Percentiles rank a stretch among this genome's conserved stretches.
Conservation (phyloP, 2,113 vertebrate species). For the Phocoena sinus region DNA sequence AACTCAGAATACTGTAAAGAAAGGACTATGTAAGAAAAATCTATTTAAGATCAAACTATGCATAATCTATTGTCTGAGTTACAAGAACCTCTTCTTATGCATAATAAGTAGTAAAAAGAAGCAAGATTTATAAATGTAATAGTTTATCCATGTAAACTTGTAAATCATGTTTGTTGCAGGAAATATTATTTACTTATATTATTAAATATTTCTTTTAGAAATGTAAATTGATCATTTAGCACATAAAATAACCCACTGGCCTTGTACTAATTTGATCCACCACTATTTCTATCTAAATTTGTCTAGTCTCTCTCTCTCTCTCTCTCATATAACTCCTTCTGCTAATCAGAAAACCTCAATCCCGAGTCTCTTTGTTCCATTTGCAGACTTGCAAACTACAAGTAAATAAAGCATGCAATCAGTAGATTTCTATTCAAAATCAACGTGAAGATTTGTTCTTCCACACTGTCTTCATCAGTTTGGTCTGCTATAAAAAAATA, state of each 20-base stretch:
- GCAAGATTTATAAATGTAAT: neutral
- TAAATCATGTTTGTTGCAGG: neutral
- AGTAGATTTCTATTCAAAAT: constrained; percentile 1
- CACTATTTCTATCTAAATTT: neutral
- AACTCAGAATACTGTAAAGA: neutral
- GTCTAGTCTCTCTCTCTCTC: neutral
- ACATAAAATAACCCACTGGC: neutral
- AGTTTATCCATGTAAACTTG: neutral
- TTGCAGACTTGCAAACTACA: neutral
- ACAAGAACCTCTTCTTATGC: neutral
- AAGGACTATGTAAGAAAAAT: neutral
- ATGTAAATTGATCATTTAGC: neutral
- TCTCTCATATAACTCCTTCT: neutral
- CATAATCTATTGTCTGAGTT: neutral
- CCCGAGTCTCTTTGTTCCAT: neutral
- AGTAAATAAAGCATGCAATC: neutral
- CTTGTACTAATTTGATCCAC: neutral
- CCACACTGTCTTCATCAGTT: neutral
- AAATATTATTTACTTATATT: neutral
- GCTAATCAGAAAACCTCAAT: neutral
- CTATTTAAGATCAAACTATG: neutral
- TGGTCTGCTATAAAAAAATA: neutral
- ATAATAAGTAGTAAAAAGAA: neutral
- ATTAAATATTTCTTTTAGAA: neutral
- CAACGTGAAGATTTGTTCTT: neutral